Evolutionary conservation across 1,140 invertebrate species (phyloP).

Genomic region (Diachasmimorpha longicaudata): DNA sequence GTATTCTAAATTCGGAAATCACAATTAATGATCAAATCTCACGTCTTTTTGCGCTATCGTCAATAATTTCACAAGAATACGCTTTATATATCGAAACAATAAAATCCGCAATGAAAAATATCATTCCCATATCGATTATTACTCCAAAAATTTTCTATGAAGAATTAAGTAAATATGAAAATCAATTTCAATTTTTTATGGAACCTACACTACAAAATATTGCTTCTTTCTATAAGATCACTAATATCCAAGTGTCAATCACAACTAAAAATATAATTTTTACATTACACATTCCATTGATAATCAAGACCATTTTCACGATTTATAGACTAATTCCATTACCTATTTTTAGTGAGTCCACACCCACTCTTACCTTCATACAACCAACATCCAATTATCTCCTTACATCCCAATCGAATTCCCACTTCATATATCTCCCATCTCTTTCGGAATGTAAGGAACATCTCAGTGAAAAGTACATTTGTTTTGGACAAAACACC

Average conservation of each 20-base stretch:
- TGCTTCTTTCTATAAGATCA: neutral
- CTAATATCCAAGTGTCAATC: neutral
- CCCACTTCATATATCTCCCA: conserved; percentile 14
- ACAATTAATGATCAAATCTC: conserved; percentile 3
- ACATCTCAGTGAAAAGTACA: neutral
- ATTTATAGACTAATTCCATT: neutral
- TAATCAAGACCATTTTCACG: neutral
- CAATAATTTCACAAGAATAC: conserved; percentile 37
- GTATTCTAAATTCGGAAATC: too few species aligned
- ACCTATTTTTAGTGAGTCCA: neutral
- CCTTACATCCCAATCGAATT: conserved; percentile 19
- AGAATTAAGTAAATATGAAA: conserved; percentile 39
- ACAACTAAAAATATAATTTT: neutral
- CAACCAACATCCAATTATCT: neutral
- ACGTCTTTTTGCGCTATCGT: conserved; percentile 26
- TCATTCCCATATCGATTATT: conserved; percentile 43
- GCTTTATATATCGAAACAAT: conserved; percentile 38
- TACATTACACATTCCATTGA: neutral
- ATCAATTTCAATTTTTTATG: conserved; percentile 13
- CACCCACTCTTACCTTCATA: neutral
- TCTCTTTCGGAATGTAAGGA: conserved; percentile 15
- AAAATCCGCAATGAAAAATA: conserved; percentile 39
- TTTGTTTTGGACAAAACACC: neutral
- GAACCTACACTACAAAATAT: neutral
- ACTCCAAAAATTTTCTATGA: conserved; percentile 31